Conservation (phyloP, 2,888 invertebrate genomes). For the Leucania comma region DNA sequence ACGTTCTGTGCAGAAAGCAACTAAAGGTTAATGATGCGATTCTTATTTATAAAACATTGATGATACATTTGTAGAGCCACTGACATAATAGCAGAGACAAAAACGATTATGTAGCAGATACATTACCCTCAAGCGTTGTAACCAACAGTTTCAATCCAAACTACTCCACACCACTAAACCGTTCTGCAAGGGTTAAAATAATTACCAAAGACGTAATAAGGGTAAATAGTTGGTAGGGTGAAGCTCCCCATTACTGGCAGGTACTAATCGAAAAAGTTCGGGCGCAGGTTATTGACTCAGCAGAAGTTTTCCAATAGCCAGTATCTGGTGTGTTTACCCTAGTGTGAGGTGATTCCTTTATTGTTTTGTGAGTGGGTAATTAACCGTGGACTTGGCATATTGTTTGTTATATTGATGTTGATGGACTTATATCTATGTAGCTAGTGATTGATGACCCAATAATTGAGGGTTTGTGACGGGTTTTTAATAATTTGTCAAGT, state of each 20-base stretch:
- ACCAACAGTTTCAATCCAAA: conserved; percentile 59
- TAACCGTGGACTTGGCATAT: conserved; percentile 48
- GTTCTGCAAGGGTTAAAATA: conserved; percentile 64
- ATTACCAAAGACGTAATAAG: conserved; percentile 68
- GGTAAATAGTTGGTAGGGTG: conserved; percentile 69
- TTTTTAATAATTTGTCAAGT: background rate
- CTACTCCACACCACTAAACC: conserved; percentile 57
- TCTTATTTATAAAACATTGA: no score
- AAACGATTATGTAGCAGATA: background rate
- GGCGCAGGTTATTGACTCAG: conserved; percentile 75
- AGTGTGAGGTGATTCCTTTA: conserved; percentile 61
- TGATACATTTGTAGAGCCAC: background rate
- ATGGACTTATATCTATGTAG: background rate
- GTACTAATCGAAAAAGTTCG: conserved; percentile 80
- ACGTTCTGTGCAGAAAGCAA: no score
- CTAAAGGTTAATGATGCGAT: no score
- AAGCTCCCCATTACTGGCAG: conserved; percentile 73
- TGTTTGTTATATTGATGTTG: conserved; percentile 15
- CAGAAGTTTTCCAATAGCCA: conserved; percentile 75
- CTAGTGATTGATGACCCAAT: background rate
- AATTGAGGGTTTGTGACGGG: no score
- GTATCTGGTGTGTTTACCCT: conserved; percentile 66
- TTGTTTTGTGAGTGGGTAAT: conserved; percentile 64
- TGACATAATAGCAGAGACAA: background rate
- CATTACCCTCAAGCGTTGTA: conserved; percentile 6